These are phyloP conservation scores for Lytechinus variegatus DNA, from an alignment of 35 echinoderm and acorn worm genomes.

Conservation along the genomic window DNA sequence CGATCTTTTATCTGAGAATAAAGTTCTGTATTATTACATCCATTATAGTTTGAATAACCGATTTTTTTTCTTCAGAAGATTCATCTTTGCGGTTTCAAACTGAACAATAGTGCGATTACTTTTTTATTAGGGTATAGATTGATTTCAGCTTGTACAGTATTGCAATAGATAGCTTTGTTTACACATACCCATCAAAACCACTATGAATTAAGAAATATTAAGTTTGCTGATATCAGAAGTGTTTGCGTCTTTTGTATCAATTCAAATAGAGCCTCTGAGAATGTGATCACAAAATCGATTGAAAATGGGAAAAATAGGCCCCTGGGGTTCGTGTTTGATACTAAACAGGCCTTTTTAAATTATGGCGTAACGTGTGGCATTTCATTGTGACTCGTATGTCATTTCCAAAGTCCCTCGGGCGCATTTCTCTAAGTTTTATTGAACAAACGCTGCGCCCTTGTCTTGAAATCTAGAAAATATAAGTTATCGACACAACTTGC, in stretches of 20 bases:
- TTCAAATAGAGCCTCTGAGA: background rate
- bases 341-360: background rate
- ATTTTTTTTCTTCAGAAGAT: too few relatives aligned
- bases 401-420: background rate
- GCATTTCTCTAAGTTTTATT: background rate
- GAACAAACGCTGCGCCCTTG: background rate
- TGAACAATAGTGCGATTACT: too few relatives aligned
- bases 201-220: background rate
- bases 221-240: background rate
- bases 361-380: background rate
- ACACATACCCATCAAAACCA: background rate
- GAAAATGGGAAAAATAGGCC: background rate
- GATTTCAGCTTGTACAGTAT: background rate
- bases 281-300: background rate
- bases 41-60: too few relatives aligned
- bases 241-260: background rate
- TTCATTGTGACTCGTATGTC: background rate
- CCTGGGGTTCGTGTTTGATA: background rate
- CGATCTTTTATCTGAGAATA: too few relatives aligned
- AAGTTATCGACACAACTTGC: too few relatives aligned
- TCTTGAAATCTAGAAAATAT: too few relatives aligned
- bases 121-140: too few relatives aligned
- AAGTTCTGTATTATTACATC: too few relatives aligned
- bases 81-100: too few relatives aligned
- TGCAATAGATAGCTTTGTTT: background rate